Evolutionary conservation across 1,140 invertebrate species (phyloP), one percentile per base, ranked within the genome.

Genomic region (Pseudomyrmex concolor): DNA sequence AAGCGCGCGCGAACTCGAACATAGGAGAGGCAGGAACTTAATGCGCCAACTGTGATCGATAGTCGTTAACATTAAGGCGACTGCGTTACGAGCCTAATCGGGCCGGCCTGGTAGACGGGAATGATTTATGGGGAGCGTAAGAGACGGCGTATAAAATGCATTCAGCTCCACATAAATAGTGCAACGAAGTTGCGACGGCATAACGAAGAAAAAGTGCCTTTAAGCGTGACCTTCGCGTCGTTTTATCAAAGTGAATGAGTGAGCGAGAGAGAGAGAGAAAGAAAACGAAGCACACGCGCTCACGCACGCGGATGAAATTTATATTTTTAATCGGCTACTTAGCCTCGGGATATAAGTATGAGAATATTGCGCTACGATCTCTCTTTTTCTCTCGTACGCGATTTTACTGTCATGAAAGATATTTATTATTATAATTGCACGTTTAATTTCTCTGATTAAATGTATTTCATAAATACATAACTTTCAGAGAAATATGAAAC

Each of bases 41-140:
- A 82, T 83, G 63, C 57, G 64, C 77, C 10, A 57, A 64, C 66
- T 86, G 66, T 87, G 82, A 87, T 87, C 85, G 82, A 84, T 87
- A 84, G 57, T 60, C 51, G 68, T 87, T 87, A 87, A 87, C 74
- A 80, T 88, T 87, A 88, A 85, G 71, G 74, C 72, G 84, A 87
- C 78, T 83, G 77, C 62, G 77, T 78, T 84, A 74, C 81, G 66
- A 74, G 64, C 60, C 55, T 74, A 77, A 59, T 48, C 66, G 66
- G 45, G 66, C 82, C 80, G 64, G 25, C 72, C 59, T 25, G 25
- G 57, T 57, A 66, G 64, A 86, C 73, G 70, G 63, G 34, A 74
- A 86, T 87, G 86, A 87, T 86, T 87, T 87, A 87, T 87, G 84
- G 57, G 54, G 55, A 50, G 50, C 57, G 51, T 63, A 48, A 81